A percentile compares a stretch with the other conserved stretches of the same genome.
These are phyloP conservation scores for Drosophila bunnanda DNA, from an alignment of 2,888 invertebrate genomes.

Conservation along the genomic window DNA sequence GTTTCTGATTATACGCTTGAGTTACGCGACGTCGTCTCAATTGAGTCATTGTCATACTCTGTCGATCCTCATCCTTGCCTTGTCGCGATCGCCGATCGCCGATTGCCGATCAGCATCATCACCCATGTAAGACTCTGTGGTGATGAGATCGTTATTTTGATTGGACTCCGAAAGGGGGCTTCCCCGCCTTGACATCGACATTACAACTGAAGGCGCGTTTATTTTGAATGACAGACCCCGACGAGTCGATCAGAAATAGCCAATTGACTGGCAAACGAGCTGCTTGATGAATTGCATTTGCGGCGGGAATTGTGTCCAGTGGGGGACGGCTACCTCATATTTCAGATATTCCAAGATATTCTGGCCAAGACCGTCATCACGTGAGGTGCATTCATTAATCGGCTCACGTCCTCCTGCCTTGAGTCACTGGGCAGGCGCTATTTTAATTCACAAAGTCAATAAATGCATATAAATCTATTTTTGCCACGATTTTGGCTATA, in stretches of 20 bases:
- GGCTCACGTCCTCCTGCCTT: slow-evolving; percentile 16
- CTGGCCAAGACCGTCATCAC: background rate
- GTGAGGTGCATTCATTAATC: slow-evolving; percentile 35
- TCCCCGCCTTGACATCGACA: slow-evolving; percentile 29
- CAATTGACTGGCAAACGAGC: slow-evolving; percentile 58
- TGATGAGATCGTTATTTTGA: slow-evolving; percentile 44
- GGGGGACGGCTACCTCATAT: slow-evolving; percentile 9
- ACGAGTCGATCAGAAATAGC: slow-evolving; percentile 56
- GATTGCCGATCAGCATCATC: slow-evolving; percentile 14
- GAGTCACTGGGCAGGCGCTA: slow-evolving; percentile 30
- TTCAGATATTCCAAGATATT: background rate
- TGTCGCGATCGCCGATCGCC: slow-evolving; percentile 13
- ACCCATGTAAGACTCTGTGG: slow-evolving; percentile 55
- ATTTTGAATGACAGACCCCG: slow-evolving; percentile 48
- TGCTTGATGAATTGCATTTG: slow-evolving; percentile 71
- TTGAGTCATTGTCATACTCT: slow-evolving; percentile 56
- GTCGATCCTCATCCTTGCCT: slow-evolving; percentile 37
- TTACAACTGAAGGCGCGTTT: slow-evolving; percentile 25
- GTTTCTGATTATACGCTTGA: slow-evolving; percentile 73
- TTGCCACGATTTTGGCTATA: slow-evolving; percentile 26
- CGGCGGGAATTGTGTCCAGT: slow-evolving; percentile 29
- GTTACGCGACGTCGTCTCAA: slow-evolving; percentile 64
- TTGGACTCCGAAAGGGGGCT: slow-evolving; percentile 23
- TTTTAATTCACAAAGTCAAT: slow-evolving; percentile 41
- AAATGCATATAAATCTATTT: slow-evolving; percentile 27